Conservation (phyloP, 2,113 vertebrate species). For the Megatriorchis doriae region DNA sequence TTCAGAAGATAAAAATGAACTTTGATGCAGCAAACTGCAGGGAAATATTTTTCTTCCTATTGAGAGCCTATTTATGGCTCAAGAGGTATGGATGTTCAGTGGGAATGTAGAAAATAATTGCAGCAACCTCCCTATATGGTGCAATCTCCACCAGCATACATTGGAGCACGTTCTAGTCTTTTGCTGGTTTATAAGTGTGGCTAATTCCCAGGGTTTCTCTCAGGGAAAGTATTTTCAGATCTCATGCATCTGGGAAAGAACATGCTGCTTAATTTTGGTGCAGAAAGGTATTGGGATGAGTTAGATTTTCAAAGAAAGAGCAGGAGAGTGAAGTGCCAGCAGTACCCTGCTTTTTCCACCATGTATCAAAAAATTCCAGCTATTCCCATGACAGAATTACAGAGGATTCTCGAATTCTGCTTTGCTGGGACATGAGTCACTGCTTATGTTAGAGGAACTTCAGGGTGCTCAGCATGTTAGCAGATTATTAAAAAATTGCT, state of each 20-base stretch:
- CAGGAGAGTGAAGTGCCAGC: not conserved
- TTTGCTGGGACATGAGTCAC: not conserved
- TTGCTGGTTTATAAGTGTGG: not conserved
- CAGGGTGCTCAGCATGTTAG: not conserved
- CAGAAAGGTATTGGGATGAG: not conserved
- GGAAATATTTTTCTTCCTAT: not conserved
- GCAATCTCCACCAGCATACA: not conserved
- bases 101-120: not conserved
- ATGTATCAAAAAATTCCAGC: not conserved
- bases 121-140: not conserved
- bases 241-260: not conserved
- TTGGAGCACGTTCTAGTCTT: not conserved
- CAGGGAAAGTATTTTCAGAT: not conserved
- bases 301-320: not conserved
- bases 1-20: not conserved
- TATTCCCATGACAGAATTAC: not conserved
- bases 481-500: not conserved
- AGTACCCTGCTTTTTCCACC: not conserved
- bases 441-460: not conserved
- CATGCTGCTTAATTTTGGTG: not conserved
- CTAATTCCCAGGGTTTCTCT: not conserved
- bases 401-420: not conserved
- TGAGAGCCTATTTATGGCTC: not conserved
- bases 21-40: not conserved
- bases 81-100: not conserved